Evolutionary conservation across 1,140 invertebrate genomes (phyloP).

Genomic region (Cryptotermes secundus): DNA sequence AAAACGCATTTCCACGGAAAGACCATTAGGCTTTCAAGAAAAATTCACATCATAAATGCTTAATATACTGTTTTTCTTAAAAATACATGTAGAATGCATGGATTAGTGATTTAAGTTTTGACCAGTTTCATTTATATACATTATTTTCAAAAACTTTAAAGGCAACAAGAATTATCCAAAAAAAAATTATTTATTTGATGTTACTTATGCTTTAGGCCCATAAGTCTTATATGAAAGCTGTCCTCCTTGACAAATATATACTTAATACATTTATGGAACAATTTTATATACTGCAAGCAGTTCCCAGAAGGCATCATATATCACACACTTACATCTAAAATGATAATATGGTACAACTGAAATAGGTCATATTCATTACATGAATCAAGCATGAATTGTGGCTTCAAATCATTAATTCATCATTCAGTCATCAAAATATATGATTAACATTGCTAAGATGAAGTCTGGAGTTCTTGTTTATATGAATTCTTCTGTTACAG

Average conservation of each 20-base stretch:
- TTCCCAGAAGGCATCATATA: background rate
- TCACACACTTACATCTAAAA: background rate
- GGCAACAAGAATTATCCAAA: background rate
- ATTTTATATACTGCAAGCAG: background rate
- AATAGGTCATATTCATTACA: background rate
- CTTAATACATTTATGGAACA: conserved; percentile 13
- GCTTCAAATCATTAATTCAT: background rate
- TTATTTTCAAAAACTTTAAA: background rate
- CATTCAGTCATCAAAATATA: no score
- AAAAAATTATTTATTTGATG: background rate
- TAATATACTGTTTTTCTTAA: conserved; percentile 1
- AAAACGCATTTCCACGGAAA: background rate
- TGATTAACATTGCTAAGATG: no score
- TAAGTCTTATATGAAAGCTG: background rate
- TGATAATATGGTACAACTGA: background rate
- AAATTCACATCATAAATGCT: background rate
- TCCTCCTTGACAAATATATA: background rate
- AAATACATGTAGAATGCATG: background rate
- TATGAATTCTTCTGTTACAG: no score
- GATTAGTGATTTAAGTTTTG: background rate
- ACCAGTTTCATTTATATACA: background rate
- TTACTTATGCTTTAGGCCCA: background rate
- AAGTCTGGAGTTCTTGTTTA: no score
- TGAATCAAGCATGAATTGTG: background rate
- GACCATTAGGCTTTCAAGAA: background rate